Evolutionary conservation across 2,888 invertebrate genomes (phyloP).

Genomic region (Ormyrus labotus): DNA sequence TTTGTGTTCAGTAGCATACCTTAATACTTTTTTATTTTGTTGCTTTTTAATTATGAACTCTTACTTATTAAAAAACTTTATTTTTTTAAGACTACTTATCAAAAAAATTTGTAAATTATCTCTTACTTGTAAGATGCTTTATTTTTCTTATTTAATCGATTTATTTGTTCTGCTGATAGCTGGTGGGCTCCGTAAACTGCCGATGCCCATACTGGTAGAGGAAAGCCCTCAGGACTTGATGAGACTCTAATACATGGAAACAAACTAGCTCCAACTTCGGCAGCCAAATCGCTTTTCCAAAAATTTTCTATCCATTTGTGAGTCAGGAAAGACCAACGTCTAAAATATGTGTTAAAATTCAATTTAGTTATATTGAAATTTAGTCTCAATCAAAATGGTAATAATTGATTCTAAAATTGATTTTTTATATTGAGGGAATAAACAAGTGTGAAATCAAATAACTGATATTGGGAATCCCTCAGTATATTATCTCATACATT

Average conservation of each 20-base stretch:
- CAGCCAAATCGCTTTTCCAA: constrained; percentile 77
- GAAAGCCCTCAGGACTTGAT: constrained; percentile 66
- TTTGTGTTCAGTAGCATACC: no score
- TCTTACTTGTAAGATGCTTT: constrained; percentile 73
- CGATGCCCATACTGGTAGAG: constrained; percentile 74
- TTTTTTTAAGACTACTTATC: no score
- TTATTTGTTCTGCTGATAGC: constrained; percentile 71
- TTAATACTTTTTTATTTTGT: no score
- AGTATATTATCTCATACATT: no score
- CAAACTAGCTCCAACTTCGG: constrained; percentile 77
- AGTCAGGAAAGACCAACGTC: constrained; percentile 69
- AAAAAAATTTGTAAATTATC: not conserved
- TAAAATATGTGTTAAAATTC: constrained; percentile 42
- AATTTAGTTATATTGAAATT: not conserved
- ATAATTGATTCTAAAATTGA: not conserved
- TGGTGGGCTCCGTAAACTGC: constrained; percentile 75
- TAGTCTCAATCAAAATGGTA: not conserved
- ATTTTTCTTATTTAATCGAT: constrained; percentile 64
- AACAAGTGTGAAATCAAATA: no score
- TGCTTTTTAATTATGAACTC: no score
- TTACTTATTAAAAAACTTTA: no score
- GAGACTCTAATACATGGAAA: constrained; percentile 75
- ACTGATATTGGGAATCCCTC: no score
- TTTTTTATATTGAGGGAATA: not conserved
- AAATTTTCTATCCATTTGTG: constrained; percentile 74